A percentile compares a stretch with the other conserved stretches of the same genome.
Conservation (phyloP, 2,797 vertebrate species). For the Phyllotis vaccarum region DNA sequence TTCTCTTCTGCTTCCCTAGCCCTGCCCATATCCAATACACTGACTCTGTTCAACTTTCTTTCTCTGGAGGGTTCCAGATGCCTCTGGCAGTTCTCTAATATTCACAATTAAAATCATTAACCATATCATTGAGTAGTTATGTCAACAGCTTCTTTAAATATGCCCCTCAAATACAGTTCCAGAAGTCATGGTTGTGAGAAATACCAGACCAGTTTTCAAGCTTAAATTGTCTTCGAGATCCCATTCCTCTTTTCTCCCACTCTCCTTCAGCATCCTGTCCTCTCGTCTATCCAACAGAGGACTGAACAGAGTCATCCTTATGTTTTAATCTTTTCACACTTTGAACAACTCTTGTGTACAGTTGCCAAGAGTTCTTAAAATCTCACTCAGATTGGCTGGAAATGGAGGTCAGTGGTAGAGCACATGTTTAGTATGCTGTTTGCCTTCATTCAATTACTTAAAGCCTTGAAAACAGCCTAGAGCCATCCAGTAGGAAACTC, state of each 20-base stretch:
- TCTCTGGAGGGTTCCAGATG: not conserved
- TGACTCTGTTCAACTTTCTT: not conserved
- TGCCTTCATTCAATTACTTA: not conserved
- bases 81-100: not conserved
- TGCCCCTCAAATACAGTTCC: not conserved
- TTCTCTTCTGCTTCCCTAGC: not conserved
- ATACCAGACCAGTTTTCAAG: not conserved
- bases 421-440: not conserved
- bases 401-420: not conserved
- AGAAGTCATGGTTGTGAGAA: not conserved
- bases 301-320: not conserved
- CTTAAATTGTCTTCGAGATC: not conserved
- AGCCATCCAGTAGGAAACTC: not conserved
- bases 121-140: not conserved
- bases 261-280: not conserved
- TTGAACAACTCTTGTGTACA: not conserved
- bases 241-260: not conserved
- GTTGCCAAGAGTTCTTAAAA: not conserved
- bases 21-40: not conserved
- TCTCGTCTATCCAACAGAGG: not conserved
- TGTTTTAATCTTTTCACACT: constrained; percentile 6
- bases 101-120: not conserved
- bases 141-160: not conserved
- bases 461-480: not conserved
- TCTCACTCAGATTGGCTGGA: not conserved